phyloP scores from a whole-genome alignment of 2,113 vertebrate species.

The Pomatorhinus ruficollis region DNA sequence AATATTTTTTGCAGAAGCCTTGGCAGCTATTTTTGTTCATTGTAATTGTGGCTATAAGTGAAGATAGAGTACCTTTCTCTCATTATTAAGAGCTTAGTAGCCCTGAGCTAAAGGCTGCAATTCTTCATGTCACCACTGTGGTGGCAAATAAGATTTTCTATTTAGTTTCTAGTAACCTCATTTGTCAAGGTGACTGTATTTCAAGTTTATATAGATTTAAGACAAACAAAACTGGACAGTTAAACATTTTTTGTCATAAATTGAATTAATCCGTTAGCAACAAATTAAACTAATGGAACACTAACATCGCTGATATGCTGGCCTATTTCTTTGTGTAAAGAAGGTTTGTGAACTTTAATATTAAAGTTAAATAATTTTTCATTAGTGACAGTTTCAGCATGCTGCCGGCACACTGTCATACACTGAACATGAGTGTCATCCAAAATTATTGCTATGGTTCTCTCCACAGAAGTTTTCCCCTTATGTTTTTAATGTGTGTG shows the following conservation, averaged over 20 bases:
- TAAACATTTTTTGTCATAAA: conserved; percentile 57
- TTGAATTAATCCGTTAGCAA: conserved; percentile 44
- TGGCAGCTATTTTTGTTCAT: conserved; percentile 69
- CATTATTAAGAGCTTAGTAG: conserved; percentile 79
- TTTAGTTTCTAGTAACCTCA: conserved; percentile 77
- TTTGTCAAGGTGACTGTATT: conserved; percentile 74
- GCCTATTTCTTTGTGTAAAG: conserved; percentile 31
- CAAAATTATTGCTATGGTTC: background rate
- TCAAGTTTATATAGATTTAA: conserved; percentile 73
- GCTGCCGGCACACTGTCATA: background rate
- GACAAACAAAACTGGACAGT: conserved; percentile 58
- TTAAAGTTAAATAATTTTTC: conserved; percentile 30
- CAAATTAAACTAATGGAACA: conserved; percentile 51
- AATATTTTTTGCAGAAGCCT: conserved; percentile 71
- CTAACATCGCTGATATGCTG: background rate
- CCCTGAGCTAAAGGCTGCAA: conserved; percentile 76
- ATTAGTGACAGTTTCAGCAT: background rate
- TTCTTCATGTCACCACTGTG: conserved; percentile 78
- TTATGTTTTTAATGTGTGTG: background rate
- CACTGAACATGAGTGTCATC: background rate
- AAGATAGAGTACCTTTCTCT: conserved; percentile 78
- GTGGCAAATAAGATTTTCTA: conserved; percentile 77
- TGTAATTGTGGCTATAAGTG: conserved; percentile 64
- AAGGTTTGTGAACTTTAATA: conserved; percentile 32
- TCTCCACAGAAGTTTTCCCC: background rate